Evolutionary conservation across 92 coral and sea anemone species (phyloP).

Genomic region (Porites rus): DNA sequence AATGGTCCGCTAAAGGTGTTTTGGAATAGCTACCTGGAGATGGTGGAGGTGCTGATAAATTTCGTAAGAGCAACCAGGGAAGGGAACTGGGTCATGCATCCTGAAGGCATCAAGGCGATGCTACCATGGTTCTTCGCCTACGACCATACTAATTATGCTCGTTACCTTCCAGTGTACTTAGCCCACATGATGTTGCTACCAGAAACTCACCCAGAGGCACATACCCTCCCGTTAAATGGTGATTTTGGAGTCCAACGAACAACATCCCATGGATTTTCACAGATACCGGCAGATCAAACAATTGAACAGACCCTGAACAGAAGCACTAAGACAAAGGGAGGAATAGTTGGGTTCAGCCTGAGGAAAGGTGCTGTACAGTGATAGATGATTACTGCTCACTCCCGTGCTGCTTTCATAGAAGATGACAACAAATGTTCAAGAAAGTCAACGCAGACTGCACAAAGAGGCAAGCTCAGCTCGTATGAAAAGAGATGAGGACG

Average conservation of each 20-base stretch:
- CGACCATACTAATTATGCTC: conserved; percentile 72
- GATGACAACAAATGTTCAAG: conserved; percentile 33
- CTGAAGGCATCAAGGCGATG: conserved; percentile 61
- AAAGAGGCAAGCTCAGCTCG: background rate
- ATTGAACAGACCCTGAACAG: conserved; percentile 53
- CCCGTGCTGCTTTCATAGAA: conserved; percentile 69
- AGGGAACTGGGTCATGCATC: conserved; percentile 47
- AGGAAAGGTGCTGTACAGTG: conserved; percentile 71
- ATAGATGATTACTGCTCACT: conserved; percentile 71
- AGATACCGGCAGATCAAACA: conserved; percentile 50
- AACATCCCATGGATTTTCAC: conserved; percentile 45
- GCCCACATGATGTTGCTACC: conserved; percentile 51
- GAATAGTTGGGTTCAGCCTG: conserved; percentile 65
- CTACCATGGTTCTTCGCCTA: conserved; percentile 70
- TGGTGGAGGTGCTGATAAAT: conserved; percentile 53
- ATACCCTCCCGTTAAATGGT: conserved; percentile 38
- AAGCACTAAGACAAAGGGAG: conserved; percentile 60
- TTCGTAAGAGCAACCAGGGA: conserved; percentile 14
- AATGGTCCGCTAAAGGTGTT: conserved; percentile 58
- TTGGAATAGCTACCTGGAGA: conserved; percentile 64
- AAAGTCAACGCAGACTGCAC: conserved; percentile 42
- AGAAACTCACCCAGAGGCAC: conserved; percentile 75
- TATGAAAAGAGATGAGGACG: too few species aligned
- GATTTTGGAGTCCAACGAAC: conserved; percentile 68
- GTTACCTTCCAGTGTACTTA: conserved; percentile 65